phyloP scores from a whole-genome alignment of 1,140 invertebrate species.

The Lamellibrachia luymesi region DNA sequence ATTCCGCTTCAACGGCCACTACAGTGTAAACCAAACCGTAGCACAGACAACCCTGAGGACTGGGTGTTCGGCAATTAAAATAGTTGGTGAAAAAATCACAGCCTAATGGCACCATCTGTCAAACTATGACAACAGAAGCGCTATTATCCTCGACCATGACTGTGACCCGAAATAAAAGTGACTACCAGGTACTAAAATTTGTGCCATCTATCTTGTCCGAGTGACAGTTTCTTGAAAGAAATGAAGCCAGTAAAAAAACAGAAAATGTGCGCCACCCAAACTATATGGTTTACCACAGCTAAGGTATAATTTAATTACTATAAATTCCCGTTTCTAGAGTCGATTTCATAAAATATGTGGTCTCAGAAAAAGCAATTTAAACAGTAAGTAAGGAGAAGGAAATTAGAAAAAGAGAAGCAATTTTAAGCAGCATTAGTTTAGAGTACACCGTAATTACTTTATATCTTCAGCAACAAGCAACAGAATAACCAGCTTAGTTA shows the following conservation, averaged over 20 bases:
- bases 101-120: neutral
- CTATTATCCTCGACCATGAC: neutral
- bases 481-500: neutral
- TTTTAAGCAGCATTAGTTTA: neutral
- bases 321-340: neutral
- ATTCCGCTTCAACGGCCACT: neutral
- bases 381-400: neutral
- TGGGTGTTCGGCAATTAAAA: neutral
- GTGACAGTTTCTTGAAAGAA: neutral
- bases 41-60: neutral
- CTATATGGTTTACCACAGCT: neutral
- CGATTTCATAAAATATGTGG: neutral
- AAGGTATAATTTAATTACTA: neutral
- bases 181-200: neutral
- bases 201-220: neutral
- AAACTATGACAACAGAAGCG: neutral
- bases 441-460: neutral
- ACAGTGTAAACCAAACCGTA: neutral
- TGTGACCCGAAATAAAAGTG: neutral
- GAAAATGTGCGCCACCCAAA: neutral
- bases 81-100: neutral
- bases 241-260: neutral
- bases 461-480: neutral
- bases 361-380: neutral
- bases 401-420: neutral